Base-by-base conservation (phyloP, 2,888 invertebrate species). In the Imbricaverruca yamaguchii region DNA sequence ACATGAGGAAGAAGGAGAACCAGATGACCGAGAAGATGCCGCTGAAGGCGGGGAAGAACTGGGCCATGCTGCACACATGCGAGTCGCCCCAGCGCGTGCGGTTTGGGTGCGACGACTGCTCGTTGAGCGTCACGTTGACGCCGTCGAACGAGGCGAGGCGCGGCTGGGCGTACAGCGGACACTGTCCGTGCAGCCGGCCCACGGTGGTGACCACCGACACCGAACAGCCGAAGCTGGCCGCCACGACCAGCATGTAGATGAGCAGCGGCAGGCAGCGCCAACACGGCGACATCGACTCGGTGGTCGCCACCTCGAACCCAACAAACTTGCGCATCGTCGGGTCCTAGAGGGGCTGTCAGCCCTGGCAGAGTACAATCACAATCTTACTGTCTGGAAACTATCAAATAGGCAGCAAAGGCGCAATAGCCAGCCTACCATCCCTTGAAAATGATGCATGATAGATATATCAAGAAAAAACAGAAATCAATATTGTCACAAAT, bases 1-100 rank as follows among this genome's bases (percentile, higher is more conserved):
- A 79, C 79, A 79, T 79, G 18, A 57, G 57, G 79, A 79, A 79
- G 59, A 79, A 79, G 57, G 57, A 79, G 79, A 79, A 79, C 57
- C 56, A 79, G 57, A 25, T 23, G 9, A 23, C 79, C 12, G 79
- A 56, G 79, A 79, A 79, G 57, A 79, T 79, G 25, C 57, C 23
- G 7, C 23, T 15, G 79, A 79, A 79, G 57, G 57, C 25, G 79
- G 79, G 79, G 12, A 57, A 10, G 79, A 57, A 79, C 79, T 79
- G 23, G 2, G 79, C 79, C 79, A 79, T 0, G 79, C 13, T 11
- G 25, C 79, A 79, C 55, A 59, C 59, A 57, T 23, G 23, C 57
- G 13, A 23, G 57, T 25, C 23, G 57, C 79, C 79, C 79, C 79
- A 79, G 79, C 57, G 55, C 53, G 74, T 55, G 74, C 74, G 74